phyloP scores from a whole-genome alignment of 2,113 vertebrate species.

The Nothocercus julius region DNA sequence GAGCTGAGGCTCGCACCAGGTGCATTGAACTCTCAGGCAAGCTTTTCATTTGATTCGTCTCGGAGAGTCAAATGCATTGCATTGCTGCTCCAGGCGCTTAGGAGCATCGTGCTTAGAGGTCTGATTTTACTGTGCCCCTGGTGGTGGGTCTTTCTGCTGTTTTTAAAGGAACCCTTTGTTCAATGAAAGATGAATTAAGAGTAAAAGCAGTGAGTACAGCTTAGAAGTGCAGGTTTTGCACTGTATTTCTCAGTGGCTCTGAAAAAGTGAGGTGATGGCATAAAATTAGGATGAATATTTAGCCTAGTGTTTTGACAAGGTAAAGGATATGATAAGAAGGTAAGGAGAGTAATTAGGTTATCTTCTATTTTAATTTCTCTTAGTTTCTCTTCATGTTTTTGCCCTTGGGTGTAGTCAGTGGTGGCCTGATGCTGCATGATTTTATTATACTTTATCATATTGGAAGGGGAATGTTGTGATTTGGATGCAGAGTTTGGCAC shows the following conservation, averaged over 20 bases:
- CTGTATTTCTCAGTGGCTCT: neutral
- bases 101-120: neutral
- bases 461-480: neutral
- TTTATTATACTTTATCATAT: neutral
- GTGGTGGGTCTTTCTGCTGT: neutral
- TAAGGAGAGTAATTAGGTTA: slow-evolving; percentile 19
- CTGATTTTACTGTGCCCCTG: neutral
- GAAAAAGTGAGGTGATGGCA: neutral
- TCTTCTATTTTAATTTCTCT: slow-evolving; percentile 9
- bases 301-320: slow-evolving; percentile 25
- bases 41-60: neutral
- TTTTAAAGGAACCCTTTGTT: neutral
- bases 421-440: neutral
- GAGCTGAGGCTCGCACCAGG: neutral
- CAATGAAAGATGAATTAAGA: neutral
- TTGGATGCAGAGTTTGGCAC: neutral
- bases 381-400: slow-evolving; percentile 50
- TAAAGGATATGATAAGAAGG: neutral
- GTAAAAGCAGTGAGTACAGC: neutral
- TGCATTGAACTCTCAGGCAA: neutral
- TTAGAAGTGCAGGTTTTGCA: neutral
- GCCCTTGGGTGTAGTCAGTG: neutral
- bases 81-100: neutral
- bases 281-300: neutral
- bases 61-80: neutral